Conservation (phyloP, 2,888 invertebrate species). For the Heliothis peltigera region DNA sequence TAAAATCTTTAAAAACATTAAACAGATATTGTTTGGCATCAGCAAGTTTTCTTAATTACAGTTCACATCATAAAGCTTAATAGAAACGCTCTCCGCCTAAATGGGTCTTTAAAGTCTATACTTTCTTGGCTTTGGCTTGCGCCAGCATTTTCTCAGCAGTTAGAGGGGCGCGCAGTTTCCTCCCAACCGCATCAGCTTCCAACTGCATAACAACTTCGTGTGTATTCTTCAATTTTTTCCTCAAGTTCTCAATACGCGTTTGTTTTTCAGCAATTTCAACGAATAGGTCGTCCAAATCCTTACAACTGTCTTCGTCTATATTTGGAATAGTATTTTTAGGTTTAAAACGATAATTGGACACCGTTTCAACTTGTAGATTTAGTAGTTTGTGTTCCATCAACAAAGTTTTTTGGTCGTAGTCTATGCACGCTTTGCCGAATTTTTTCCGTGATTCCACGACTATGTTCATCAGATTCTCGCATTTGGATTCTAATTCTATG, state of each 20-base stretch:
- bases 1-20: too few species aligned
- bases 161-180: conserved; percentile 71
- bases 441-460: conserved; percentile 86
- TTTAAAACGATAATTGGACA: conserved; percentile 75
- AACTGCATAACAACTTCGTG: conserved; percentile 75
- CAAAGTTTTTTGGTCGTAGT: conserved; percentile 78
- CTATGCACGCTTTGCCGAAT: conserved; percentile 79
- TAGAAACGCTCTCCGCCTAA: too few species aligned
- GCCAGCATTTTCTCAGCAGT: conserved; percentile 73
- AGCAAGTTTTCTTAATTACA: too few species aligned
- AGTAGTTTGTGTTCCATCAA: conserved; percentile 79
- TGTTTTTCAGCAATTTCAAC: conserved; percentile 69
- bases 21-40: too few species aligned
- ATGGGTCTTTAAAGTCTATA: not conserved
- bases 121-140: conserved; percentile 69
- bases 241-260: conserved; percentile 69
- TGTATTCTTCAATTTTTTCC: conserved; percentile 70
- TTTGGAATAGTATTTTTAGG: conserved; percentile 69
- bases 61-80: too few species aligned
- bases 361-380: conserved; percentile 76
- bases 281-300: conserved; percentile 75
- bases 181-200: conserved; percentile 72
- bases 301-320: conserved; percentile 64
- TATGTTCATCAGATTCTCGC: conserved; percentile 82
- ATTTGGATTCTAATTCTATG: conserved; percentile 74